A percentile compares a stretch with the other conserved stretches of the same genome.
phyloP scores from a whole-genome alignment of 1,140 invertebrate genomes.

The Drosophila nannoptera region DNA sequence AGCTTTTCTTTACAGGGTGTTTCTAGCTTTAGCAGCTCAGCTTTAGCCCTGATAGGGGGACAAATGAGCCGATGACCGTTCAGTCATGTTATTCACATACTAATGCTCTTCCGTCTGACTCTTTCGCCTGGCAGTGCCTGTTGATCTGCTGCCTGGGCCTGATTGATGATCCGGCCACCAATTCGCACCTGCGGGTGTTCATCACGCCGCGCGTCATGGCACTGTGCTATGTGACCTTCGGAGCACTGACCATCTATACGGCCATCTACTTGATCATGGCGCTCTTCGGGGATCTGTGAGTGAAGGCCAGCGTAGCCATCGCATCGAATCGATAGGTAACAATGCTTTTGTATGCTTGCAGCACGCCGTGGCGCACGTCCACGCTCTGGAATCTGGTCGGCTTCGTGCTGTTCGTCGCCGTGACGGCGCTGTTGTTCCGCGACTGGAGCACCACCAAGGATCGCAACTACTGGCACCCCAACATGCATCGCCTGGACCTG shows the following conservation, averaged over 20 bases:
- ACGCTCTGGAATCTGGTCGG: slow-evolving; percentile 66
- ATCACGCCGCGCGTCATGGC: slow-evolving; percentile 72
- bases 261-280: slow-evolving; percentile 76
- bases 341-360: slow-evolving; percentile 15
- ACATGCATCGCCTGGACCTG: slow-evolving; percentile 77
- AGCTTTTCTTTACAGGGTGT: too few relatives aligned
- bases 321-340: too few relatives aligned
- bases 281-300: slow-evolving; percentile 73
- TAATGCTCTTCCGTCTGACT: background rate
- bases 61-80: too few relatives aligned
- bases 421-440: slow-evolving; percentile 65
- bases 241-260: slow-evolving; percentile 67
- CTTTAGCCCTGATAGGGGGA: too few relatives aligned
- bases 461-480: slow-evolving; percentile 78
- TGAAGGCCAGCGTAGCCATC: background rate
- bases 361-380: slow-evolving; percentile 72
- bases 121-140: slow-evolving; percentile 51
- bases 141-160: slow-evolving; percentile 74
- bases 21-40: too few relatives aligned
- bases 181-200: slow-evolving; percentile 72
- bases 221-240: slow-evolving; percentile 77
- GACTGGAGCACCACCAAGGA: slow-evolving; percentile 78
- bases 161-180: slow-evolving; percentile 76
- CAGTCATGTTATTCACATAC: too few relatives aligned
- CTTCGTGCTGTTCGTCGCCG: slow-evolving; percentile 65